A percentile compares a stretch with the other conserved stretches of the same genome.
Conservation (phyloP, 2,797 vertebrate genomes). For the Hemibagrus guttatus region DNA sequence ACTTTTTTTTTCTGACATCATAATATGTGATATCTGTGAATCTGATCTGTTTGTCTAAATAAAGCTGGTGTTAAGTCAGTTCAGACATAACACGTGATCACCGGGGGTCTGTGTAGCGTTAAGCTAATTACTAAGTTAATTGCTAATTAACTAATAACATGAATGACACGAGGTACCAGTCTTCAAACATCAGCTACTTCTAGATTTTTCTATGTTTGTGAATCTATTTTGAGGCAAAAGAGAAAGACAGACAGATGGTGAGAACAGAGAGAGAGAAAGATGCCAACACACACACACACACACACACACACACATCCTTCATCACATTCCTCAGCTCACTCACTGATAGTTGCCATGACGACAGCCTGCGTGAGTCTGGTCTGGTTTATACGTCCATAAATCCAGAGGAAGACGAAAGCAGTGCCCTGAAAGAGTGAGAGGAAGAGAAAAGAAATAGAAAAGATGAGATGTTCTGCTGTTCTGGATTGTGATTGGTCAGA, state of each 20-base stretch:
- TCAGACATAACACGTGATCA: not conserved
- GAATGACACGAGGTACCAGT: not conserved
- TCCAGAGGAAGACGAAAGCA: not conserved
- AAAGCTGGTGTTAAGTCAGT: not conserved
- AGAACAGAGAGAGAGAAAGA: slow-evolving; percentile 1
- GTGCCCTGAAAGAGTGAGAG: not conserved
- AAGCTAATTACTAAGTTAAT: not conserved
- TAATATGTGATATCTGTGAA: not conserved
- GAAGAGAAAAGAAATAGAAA: not conserved
- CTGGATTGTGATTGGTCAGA: not conserved
- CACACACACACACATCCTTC: not conserved
- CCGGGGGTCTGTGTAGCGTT: not conserved
- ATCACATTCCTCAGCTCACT: slow-evolving; percentile 37
- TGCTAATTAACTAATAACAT: not conserved
- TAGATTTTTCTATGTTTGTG: not conserved
- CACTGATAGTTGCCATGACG: slow-evolving; percentile 49
- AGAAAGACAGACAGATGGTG: not conserved
- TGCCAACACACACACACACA: not conserved
- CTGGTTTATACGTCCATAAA: slow-evolving; percentile 12
- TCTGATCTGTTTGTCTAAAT: not conserved
- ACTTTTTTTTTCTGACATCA: not conserved
- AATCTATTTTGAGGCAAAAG: not conserved
- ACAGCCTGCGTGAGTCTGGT: slow-evolving; percentile 30
- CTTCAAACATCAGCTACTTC: not conserved
- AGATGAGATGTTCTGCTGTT: not conserved